Evolutionary conservation across 2,797 vertebrate species (phyloP).

Genomic region (Falco biarmicus): DNA sequence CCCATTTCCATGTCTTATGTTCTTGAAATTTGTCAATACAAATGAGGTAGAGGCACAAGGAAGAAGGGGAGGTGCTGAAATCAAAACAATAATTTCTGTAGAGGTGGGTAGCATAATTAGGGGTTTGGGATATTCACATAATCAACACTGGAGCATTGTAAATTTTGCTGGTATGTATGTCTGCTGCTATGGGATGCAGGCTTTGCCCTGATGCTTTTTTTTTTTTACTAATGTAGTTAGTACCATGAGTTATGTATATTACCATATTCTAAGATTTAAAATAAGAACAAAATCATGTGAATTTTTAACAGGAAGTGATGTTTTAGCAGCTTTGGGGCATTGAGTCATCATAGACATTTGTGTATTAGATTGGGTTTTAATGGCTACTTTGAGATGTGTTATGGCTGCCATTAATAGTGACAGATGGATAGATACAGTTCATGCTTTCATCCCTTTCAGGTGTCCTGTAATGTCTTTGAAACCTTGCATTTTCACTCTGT

Average conservation of each 20-base stretch:
- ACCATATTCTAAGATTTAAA: background rate
- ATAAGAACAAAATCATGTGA: background rate
- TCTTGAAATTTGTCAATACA: background rate
- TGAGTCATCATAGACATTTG: background rate
- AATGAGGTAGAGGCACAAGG: background rate
- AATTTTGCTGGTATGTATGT: background rate
- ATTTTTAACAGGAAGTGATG: background rate
- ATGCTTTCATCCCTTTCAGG: background rate
- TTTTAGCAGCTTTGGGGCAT: background rate
- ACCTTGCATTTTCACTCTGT: background rate
- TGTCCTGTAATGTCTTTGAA: background rate
- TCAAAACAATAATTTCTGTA: background rate
- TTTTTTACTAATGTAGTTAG: background rate
- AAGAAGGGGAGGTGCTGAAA: background rate
- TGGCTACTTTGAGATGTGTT: background rate
- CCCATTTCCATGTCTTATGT: background rate
- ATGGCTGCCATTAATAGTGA: background rate
- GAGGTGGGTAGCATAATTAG: background rate
- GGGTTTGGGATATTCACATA: background rate
- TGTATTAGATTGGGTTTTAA: background rate
- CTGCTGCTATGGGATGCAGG: background rate
- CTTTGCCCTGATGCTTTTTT: background rate
- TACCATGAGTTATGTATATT: background rate
- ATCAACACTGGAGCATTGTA: background rate
- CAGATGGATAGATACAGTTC: background rate